Evolutionary conservation across 2,113 vertebrate species (phyloP).

Genomic region (Trochalopteron elliotii): DNA sequence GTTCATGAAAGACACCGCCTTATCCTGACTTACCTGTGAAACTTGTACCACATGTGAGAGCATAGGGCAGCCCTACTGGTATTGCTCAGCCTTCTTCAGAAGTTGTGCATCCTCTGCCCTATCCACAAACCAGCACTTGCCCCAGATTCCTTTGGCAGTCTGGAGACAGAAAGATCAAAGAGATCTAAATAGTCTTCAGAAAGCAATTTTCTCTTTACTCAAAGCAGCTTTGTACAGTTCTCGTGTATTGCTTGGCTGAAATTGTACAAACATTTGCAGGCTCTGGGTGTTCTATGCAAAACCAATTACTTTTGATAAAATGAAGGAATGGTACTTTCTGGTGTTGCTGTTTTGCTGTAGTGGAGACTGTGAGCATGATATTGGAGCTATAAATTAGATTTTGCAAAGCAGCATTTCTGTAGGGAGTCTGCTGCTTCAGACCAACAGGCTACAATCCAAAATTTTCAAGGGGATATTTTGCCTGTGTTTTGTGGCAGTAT

Average conservation of each 20-base stretch:
- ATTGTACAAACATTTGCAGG: not conserved
- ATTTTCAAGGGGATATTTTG: constrained; percentile 36
- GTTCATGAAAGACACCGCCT: not conserved
- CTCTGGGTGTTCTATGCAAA: not conserved
- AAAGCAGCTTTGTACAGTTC: not conserved
- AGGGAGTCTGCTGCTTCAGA: not conserved
- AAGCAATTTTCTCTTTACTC: constrained; percentile 10
- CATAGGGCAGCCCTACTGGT: not conserved
- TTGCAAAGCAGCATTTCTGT: not conserved
- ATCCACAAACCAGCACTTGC: not conserved
- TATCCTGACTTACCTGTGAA: not conserved
- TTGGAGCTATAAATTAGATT: constrained; percentile 19
- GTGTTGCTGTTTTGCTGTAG: not conserved
- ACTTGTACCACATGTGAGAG: not conserved
- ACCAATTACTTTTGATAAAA: not conserved
- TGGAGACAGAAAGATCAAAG: constrained; percentile 5
- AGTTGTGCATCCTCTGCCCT: not conserved
- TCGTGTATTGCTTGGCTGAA: not conserved
- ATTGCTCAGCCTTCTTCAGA: not conserved
- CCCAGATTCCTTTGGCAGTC: not conserved
- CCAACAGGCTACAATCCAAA: constrained; percentile 15
- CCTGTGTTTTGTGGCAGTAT: constrained; percentile 2
- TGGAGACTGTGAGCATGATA: not conserved
- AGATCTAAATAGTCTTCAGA: not conserved
- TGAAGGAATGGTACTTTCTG: not conserved